phyloP scores from a whole-genome alignment of 2,888 invertebrate species.

The Theretra japonica region DNA sequence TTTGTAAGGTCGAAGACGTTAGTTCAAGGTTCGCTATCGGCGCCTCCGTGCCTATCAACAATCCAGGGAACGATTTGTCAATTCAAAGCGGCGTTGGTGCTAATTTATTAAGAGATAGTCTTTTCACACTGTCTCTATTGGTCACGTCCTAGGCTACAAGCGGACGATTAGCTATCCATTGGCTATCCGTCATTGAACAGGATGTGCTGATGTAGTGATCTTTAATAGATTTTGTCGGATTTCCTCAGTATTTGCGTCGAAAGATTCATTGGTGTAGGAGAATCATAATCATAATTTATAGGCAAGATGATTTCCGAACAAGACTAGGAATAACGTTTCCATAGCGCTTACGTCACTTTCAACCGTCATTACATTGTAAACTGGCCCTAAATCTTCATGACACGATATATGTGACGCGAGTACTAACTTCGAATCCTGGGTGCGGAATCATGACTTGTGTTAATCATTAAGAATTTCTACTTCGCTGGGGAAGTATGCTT shows the following conservation, averaged over 20 bases:
- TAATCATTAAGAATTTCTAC: no score
- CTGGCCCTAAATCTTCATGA: not conserved
- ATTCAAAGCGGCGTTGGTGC: not conserved
- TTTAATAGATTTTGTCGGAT: conserved; percentile 11
- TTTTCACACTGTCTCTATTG: not conserved
- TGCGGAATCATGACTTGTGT: no score
- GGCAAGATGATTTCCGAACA: conserved; percentile 9
- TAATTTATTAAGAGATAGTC: conserved; percentile 21
- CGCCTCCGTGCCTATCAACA: not conserved
- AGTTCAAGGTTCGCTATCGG: conserved; percentile 39
- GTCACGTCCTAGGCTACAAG: conserved; percentile 10
- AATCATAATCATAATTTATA: conserved; percentile 10
- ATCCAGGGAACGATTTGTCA: conserved; percentile 21
- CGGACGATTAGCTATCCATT: not conserved
- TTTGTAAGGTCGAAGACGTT: conserved; percentile 39
- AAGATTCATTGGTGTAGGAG: conserved; percentile 1
- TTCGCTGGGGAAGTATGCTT: no score
- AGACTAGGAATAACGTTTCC: not conserved
- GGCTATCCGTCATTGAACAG: conserved; percentile 16
- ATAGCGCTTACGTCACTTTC: not conserved
- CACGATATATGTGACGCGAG: no score
- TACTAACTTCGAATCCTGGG: no score
- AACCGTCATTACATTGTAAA: not conserved
- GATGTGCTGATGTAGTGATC: not conserved
- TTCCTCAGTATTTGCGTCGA: conserved; percentile 13